Conservation (phyloP, 2,888 invertebrate species). For the Conus canariensis region DNA sequence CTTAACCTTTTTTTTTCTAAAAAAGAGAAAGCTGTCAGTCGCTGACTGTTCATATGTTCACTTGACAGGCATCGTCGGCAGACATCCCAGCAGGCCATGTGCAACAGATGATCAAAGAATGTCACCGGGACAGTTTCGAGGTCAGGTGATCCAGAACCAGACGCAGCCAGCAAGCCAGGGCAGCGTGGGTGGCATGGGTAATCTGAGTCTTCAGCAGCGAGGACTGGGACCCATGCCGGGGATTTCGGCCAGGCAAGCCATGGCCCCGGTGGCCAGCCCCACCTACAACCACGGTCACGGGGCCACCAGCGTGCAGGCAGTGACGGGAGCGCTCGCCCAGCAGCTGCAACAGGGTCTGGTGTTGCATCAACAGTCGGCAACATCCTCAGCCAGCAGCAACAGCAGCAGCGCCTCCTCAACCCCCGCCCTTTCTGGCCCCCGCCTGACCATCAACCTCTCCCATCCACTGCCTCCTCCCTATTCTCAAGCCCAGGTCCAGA, state of each 20-base stretch:
- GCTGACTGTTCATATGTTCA: no score
- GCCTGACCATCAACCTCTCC: conserved; percentile 50
- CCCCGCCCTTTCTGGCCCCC: conserved; percentile 42
- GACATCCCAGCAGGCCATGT: conserved; percentile 80
- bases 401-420: conserved; percentile 46
- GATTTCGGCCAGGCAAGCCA: conserved; percentile 16
- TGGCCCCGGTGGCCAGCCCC: conserved; percentile 31
- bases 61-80: conserved; percentile 31
- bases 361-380: neutral
- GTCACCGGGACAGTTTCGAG: conserved; percentile 81
- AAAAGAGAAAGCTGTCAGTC: no score
- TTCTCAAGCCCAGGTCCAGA: conserved; percentile 39
- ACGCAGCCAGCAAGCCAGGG: conserved; percentile 30
- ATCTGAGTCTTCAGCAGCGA: conserved; percentile 27
- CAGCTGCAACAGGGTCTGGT: conserved; percentile 37
- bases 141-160: conserved; percentile 39
- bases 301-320: neutral
- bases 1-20: no score
- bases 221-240: neutral
- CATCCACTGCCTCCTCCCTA: conserved; percentile 52
- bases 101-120: conserved; percentile 88
- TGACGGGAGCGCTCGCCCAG: conserved; percentile 15
- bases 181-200: conserved; percentile 44
- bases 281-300: neutral
- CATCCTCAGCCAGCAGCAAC: conserved; percentile 42